These are phyloP conservation scores for Craniophora ligustri DNA, from an alignment of 2,888 invertebrate species.

Conservation along the genomic window DNA sequence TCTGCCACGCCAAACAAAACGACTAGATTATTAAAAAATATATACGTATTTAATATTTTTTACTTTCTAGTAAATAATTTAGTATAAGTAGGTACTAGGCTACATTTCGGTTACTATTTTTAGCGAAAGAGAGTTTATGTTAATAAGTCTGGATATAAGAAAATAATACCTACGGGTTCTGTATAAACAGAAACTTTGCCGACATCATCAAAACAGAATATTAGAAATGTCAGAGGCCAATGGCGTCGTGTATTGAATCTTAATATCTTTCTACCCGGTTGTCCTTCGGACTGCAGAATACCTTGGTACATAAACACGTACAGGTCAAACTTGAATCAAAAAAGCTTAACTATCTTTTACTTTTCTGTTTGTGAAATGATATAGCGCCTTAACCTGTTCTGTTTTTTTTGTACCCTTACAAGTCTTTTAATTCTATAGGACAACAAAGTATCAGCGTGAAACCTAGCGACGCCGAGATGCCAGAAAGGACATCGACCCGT, in stretches of 20 bases:
- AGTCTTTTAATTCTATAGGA: not conserved
- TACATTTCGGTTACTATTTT: not conserved
- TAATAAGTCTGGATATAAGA: conserved; percentile 7
- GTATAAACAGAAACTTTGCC: conserved; percentile 21
- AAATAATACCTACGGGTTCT: conserved; percentile 1
- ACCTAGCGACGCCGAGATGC: conserved; percentile 20
- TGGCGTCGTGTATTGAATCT: conserved; percentile 26
- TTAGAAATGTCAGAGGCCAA: conserved; percentile 27
- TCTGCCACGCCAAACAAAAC: no score
- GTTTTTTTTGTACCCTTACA: conserved; percentile 22
- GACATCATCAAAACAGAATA: conserved; percentile 10
- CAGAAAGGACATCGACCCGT: conserved; percentile 30
- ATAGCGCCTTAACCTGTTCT: conserved; percentile 15
- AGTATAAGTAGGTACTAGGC: not conserved
- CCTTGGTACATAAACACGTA: not conserved
- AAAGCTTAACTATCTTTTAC: conserved; percentile 6
- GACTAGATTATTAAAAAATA: no score
- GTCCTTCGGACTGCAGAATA: conserved; percentile 13
- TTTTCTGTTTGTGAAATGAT: conserved; percentile 8
- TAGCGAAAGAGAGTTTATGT: conserved; percentile 15
- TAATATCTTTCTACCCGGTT: conserved; percentile 14
- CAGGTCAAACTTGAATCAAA: not conserved
- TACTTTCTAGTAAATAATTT: conserved; percentile 4
- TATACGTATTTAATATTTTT: not conserved
- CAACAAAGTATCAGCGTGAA: conserved; percentile 9